Evolutionary conservation across 2,797 vertebrate species (phyloP).

Genomic region (Falco novaeseelandiae): DNA sequence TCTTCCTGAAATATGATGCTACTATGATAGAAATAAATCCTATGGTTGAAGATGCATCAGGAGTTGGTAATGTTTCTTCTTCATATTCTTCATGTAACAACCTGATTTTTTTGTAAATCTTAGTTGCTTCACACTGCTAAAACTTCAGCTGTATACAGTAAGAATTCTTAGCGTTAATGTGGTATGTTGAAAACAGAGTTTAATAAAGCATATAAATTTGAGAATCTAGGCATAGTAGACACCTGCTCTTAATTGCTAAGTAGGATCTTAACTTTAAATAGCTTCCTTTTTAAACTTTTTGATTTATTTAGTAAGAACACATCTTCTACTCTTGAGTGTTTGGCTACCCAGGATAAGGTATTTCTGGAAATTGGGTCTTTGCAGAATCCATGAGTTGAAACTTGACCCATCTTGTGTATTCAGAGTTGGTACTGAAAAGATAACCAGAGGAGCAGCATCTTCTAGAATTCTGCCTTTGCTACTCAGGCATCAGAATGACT

Average conservation of each 20-base stretch:
- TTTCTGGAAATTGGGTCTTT: background rate
- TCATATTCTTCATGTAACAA: background rate
- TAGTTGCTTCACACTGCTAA: background rate
- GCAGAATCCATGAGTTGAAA: background rate
- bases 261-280: background rate
- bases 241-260: background rate
- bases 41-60: slow-evolving; percentile 96
- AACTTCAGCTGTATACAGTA: background rate
- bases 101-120: background rate
- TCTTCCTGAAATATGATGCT: slow-evolving; percentile 96
- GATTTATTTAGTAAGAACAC: background rate
- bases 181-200: background rate
- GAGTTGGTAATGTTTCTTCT: slow-evolving; percentile 83
- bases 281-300: background rate
- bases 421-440: background rate
- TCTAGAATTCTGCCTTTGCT: background rate
- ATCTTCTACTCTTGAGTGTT: background rate
- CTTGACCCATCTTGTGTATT: background rate
- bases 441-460: background rate
- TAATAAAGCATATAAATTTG: background rate
- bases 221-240: background rate
- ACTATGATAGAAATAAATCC: slow-evolving; percentile 99
- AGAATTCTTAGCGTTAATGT: background rate
- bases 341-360: background rate
- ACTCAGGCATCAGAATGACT: background rate